phyloP scores from a whole-genome alignment of 2,797 vertebrate genomes.

The Notamacropus eugenii region DNA sequence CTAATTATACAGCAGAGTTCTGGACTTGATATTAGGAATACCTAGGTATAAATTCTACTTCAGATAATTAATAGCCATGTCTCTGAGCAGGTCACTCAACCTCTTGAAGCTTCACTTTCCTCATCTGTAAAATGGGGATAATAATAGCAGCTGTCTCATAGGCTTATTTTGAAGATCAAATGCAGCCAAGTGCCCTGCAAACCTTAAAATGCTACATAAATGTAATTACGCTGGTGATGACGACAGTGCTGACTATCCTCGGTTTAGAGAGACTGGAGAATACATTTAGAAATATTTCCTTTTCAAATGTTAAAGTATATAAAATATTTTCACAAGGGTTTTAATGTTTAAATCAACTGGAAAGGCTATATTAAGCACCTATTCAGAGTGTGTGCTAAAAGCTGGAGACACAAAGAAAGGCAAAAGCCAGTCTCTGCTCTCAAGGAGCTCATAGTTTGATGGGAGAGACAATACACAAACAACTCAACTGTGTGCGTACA shows the following conservation, averaged over 20 bases:
- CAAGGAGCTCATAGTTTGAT: neutral
- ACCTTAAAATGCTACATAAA: neutral
- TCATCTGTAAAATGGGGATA: neutral
- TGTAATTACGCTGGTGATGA: neutral
- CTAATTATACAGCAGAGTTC: neutral
- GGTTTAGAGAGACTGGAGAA: neutral
- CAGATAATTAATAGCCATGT: neutral
- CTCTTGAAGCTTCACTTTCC: neutral
- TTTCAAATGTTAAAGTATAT: neutral
- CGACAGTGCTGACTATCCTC: neutral
- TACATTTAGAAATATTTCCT: neutral
- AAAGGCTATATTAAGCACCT: neutral
- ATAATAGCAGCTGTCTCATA: neutral
- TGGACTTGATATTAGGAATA: neutral
- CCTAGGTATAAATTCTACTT: neutral
- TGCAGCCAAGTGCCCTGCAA: neutral
- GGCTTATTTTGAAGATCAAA: neutral
- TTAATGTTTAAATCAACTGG: neutral
- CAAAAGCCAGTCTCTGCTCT: neutral
- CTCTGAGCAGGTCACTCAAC: neutral
- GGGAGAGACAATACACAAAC: neutral
- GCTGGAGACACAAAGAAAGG: neutral
- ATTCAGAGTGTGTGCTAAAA: neutral
- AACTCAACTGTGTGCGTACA: neutral
- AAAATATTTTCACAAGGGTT: neutral